Evolutionary conservation across 2,888 invertebrate genomes (phyloP).

Genomic region (Volucella inflata): DNA sequence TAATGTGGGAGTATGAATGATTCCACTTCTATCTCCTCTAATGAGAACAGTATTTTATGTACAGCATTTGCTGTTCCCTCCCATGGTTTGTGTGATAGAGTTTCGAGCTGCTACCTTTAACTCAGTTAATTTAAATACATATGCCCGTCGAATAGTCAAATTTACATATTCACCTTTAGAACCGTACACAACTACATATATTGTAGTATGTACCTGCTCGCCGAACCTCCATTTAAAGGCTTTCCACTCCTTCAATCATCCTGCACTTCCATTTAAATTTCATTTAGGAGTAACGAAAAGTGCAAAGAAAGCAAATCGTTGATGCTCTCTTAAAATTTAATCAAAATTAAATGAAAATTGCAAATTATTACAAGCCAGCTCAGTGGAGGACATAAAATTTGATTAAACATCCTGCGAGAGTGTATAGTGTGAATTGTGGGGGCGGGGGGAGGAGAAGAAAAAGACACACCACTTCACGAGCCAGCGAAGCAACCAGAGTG

Average conservation of each 20-base stretch:
- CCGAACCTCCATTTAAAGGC: neutral
- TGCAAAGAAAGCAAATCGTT: constrained; percentile 69
- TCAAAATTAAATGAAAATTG: constrained; percentile 75
- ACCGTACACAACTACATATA: too few species aligned
- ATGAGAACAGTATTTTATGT: too few species aligned
- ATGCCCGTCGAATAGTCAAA: too few species aligned
- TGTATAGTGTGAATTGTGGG: neutral
- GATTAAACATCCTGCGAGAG: constrained; percentile 71
- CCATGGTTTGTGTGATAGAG: too few species aligned
- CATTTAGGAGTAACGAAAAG: constrained; percentile 63
- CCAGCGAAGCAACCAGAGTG: constrained; percentile 20
- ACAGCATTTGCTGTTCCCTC: too few species aligned
- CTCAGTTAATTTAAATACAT: too few species aligned
- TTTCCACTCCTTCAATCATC: constrained; percentile 31
- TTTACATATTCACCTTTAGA: too few species aligned
- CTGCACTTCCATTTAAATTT: constrained; percentile 55
- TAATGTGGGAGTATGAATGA: too few species aligned
- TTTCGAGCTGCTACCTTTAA: too few species aligned
- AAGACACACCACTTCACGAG: neutral
- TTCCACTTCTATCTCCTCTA: too few species aligned
- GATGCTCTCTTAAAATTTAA: constrained; percentile 73
- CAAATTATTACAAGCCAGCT: constrained; percentile 75
- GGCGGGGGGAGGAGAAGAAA: neutral
- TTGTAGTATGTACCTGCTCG: too few species aligned
- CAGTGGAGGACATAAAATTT: constrained; percentile 65